Base-by-base conservation (phyloP, 2,113 vertebrate genomes). In the Archilochus colubris region DNA sequence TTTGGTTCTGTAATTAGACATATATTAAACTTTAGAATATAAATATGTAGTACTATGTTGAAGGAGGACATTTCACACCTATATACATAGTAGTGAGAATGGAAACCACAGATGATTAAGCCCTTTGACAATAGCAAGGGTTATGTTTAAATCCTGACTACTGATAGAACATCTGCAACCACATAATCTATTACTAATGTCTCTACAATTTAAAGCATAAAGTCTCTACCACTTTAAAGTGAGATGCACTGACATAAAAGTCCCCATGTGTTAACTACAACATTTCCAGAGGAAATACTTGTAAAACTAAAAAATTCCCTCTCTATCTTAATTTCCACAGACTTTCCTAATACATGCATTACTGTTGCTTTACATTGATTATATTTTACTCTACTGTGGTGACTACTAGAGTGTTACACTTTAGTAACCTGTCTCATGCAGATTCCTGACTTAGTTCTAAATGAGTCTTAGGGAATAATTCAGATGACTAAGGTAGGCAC, bases 1-100 rank as follows among this genome's bases (percentile, higher is more conserved):
- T 87, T 86, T 75, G 30, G 24, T 77, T 93, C 57, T 84, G n/a
- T 79, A 91, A 84, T 57, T 63, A 36, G 16, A 33, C 10, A 12
- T 74, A 64, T 59, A 53, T 40, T 89, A 74, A 91, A 46, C 18
- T 79, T 94, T 5, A n/a, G 36, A 85, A 69, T 79, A 86, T 44
- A 48, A 63, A 62, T 28, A 3, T 21, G 9, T 14, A 33, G 15
- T 8, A 19, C 31, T 21, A 51, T 13, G 15, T 28, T 43, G 44
- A 82, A 81, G 36, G 12, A 38, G 22, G 19, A 54, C 2, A 73
- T 66, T 79, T 64, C 28, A 43, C 10, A 46, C 51, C 31, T 6
- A 62, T 38, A 25, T 9, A 70, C 85, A 69, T 3, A 59, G 8
- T 12, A 63, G 73, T 43, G 36, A 75, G 53, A 57, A 25, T 38